Conservation (phyloP, 2,113 vertebrate species). For the Andinoacara biseriatus region DNA sequence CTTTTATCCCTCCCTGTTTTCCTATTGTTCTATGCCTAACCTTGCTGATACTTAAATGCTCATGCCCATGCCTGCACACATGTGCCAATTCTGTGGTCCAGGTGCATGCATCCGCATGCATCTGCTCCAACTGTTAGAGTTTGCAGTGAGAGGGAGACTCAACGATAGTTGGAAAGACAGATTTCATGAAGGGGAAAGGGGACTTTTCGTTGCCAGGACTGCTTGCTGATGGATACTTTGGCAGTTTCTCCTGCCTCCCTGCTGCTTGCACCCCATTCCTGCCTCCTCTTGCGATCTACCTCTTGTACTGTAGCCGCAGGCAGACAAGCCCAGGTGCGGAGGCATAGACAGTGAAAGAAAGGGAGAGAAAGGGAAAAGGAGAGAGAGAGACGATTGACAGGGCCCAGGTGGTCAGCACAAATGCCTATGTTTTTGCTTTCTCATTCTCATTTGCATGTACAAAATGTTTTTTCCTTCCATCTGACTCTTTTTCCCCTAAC, state of each 20-base stretch:
- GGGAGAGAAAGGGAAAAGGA: not conserved
- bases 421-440: conserved; percentile 42
- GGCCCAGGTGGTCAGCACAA: conserved; percentile 66
- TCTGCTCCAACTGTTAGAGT: conserved; percentile 42
- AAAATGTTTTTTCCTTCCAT: conserved; percentile 51
- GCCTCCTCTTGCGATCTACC: conserved; percentile 27
- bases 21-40: conserved; percentile 23
- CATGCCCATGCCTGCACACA: conserved; percentile 25
- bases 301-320: conserved; percentile 42
- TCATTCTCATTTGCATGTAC: conserved; percentile 66
- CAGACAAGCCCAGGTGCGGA: conserved; percentile 61
- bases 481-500: conserved; percentile 35
- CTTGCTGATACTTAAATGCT: conserved; percentile 43
- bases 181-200: conserved; percentile 17
- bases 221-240: conserved; percentile 62
- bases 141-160: conserved; percentile 23
- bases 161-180: conserved; percentile 23
- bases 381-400: conserved; percentile 49
- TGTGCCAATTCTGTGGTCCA: conserved; percentile 17
- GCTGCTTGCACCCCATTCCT: conserved; percentile 22
- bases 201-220: conserved; percentile 29
- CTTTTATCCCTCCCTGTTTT: conserved; percentile 31
- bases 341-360: conserved; percentile 28
- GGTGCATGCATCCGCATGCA: conserved; percentile 36
- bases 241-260: conserved; percentile 42